phyloP scores from a whole-genome alignment of 2,888 invertebrate genomes.

The Priocnemis perturbator region DNA sequence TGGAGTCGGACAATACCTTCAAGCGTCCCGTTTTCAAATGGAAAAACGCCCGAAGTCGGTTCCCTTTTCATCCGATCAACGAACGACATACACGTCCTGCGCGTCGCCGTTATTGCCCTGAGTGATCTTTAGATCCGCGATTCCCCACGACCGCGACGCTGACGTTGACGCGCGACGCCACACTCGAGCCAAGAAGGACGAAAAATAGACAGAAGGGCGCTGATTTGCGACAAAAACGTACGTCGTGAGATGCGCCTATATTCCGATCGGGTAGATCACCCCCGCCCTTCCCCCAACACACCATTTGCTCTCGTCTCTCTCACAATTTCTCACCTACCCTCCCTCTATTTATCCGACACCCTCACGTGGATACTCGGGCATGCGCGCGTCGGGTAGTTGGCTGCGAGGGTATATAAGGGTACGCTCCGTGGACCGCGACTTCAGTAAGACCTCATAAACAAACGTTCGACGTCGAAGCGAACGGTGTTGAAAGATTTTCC shows the following conservation, averaged over 20 bases:
- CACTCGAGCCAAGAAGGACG: too few species aligned
- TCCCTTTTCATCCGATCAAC: too few species aligned
- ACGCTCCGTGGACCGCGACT: slow-evolving; percentile 47
- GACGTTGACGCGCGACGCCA: too few species aligned
- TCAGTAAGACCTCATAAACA: slow-evolving; percentile 59
- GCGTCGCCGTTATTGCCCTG: too few species aligned
- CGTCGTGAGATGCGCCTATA: not conserved
- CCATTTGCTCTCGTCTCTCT: not conserved
- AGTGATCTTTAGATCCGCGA: too few species aligned
- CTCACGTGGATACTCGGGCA: slow-evolving; percentile 54
- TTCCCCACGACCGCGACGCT: too few species aligned
- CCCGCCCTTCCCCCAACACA: not conserved
- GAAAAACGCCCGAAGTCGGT: too few species aligned
- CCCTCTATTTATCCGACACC: slow-evolving; percentile 27
- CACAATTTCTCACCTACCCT: not conserved
- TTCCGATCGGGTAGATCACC: not conserved
- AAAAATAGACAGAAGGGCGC: too few species aligned
- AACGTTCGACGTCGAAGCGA: slow-evolving; percentile 1
- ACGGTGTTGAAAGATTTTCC: not conserved
- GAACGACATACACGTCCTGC: too few species aligned
- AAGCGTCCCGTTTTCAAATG: not conserved
- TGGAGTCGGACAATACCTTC: not conserved
- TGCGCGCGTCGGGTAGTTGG: slow-evolving; percentile 52
- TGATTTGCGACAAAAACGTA: too few species aligned
- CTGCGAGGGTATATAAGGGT: slow-evolving; percentile 63